Base-by-base conservation (phyloP, 2,888 invertebrate genomes). In the Laspeyria flexula region DNA sequence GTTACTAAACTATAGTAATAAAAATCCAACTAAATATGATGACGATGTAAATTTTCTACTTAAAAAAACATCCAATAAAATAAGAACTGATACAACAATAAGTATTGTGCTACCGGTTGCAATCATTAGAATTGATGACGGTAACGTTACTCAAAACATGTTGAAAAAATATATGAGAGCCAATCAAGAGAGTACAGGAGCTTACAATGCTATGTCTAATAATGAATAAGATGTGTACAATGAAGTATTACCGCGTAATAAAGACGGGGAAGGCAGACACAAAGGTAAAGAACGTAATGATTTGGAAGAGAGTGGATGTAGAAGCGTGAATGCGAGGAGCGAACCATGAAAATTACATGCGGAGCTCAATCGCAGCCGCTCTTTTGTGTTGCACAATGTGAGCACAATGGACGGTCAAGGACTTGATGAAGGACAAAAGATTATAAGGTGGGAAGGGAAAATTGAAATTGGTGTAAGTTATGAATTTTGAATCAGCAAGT, bases 71-170 rank as follows among this genome's bases (percentile, higher is more conserved):
- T 73, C 56, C 72, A 80, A 79, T 80, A 79, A 79, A 79, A 75
- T 75, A 74, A 73, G 77, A 67, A 51, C 56, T 31, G 11, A 43
- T 75, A 83, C 81, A 87, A 91, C 91, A 91, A 90, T 91, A 76
- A 83, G 81, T 81, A 90, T 90, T 90, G 90, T 91, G 82, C 79
- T 79, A 80, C 81, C 79, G 76, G 84, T 86, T 84, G 85, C 86
- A 89, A 89, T 91, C 91, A 91, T 92, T 92, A 92, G 87, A 87
- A 85, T 84, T 85, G 90, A 92, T 92, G 92, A 92, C 90, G 91
- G 82, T 87, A 90, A 90, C 86, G 83, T 84, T 81, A 88, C 85
- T 63, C 81, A 81, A 83, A 84, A 85, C 79, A 86, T 77, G 76
- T 73, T 74, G 73, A 85, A 88, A 88, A 86, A 88, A 84, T 31